Base-by-base conservation (phyloP, 2,113 vertebrate genomes). In the Reinhardtius hippoglossoides region DNA sequence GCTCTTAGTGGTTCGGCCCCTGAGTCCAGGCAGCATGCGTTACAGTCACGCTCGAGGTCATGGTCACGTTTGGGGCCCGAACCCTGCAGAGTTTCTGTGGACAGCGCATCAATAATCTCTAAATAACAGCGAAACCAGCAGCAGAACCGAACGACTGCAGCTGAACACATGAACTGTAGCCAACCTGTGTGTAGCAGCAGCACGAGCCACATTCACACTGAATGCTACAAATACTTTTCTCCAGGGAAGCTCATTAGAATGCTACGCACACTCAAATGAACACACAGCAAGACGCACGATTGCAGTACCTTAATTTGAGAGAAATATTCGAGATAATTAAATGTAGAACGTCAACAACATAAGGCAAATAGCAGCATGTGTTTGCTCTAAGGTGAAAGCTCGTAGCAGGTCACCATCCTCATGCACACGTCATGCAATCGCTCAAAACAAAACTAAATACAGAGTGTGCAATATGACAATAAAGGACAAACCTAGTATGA, bases 1-100 rank as follows among this genome's bases (percentile, higher is more conserved):
- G 52, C 46, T 50, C 46, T 50, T 18, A 4, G 46, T 14, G 23
- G 12, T 23, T 48, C 46, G 7, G 35, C 40, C 40, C 18, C 10
- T 9, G 74, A 67, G 68, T 64, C 24, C 1, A 37, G 46, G 54
- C 66, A 56, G 16, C 67, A 61, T 3, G 71, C 71, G n/a, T 67
- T 24, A 27, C 24, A 67, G 64, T 44, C 81, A 64, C 9, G 37
- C 59, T 69, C 40, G 7, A 52, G 23, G 42, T 58, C 67, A 75
- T 31, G 42, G 60, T 70, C 50, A 42, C 31, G 31, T 31, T 31
- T 31, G 31, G 31, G 31, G 31, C 6, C 31, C 6, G 31, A 31
- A 31, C 31, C 31, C 31, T 31, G 31, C 6, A 31, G 31, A 7
- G 6, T 31, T 1, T 1, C 31, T 5, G 31, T 31, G 31, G 31